Percentiles rank a stretch among this genome's conserved stretches.
phyloP scores from a whole-genome alignment of 2,888 invertebrate genomes.

The Lysandra coridon region DNA sequence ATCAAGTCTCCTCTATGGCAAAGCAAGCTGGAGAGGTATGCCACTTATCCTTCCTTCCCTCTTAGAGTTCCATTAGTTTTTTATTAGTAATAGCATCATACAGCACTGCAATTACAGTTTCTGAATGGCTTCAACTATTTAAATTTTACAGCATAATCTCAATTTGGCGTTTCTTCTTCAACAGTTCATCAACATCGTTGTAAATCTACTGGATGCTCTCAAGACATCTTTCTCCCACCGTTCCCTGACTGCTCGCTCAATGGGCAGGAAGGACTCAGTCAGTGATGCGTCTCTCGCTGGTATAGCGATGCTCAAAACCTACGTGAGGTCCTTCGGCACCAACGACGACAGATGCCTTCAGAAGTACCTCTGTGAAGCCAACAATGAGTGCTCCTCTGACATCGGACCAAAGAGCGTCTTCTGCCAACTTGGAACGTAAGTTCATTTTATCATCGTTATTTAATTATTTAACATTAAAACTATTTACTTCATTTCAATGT shows the following conservation, averaged over 20 bases:
- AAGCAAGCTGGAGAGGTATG: constrained; percentile 97
- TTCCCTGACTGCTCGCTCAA: constrained; percentile 89
- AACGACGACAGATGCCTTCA: constrained; percentile 91
- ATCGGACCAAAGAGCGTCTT: constrained; percentile 91
- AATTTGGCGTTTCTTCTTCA: constrained; percentile 37
- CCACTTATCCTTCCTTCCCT: constrained; percentile 72
- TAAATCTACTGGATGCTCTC: constrained; percentile 93
- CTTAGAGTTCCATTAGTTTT: constrained; percentile 46
- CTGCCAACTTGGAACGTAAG: constrained; percentile 96
- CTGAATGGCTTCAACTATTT: neutral
- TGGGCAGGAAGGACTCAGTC: constrained; percentile 93
- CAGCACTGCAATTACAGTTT: constrained; percentile 1
- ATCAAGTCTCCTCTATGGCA: constrained; percentile 95
- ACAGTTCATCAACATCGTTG: constrained; percentile 95
- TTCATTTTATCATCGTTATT: constrained; percentile 43
- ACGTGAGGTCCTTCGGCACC: constrained; percentile 88
- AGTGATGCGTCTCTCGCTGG: constrained; percentile 94
- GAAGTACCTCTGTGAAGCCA: constrained; percentile 94
- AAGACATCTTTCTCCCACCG: constrained; percentile 96
- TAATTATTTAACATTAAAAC: too few species aligned
- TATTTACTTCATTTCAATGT: too few species aligned
- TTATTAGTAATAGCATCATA: constrained; percentile 29
- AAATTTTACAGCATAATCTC: constrained; percentile 9
- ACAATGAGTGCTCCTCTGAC: constrained; percentile 91
- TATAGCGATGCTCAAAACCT: constrained; percentile 93